These are phyloP conservation scores for Athetis lepigone DNA, from an alignment of 2,888 invertebrate genomes.

Conservation along the genomic window DNA sequence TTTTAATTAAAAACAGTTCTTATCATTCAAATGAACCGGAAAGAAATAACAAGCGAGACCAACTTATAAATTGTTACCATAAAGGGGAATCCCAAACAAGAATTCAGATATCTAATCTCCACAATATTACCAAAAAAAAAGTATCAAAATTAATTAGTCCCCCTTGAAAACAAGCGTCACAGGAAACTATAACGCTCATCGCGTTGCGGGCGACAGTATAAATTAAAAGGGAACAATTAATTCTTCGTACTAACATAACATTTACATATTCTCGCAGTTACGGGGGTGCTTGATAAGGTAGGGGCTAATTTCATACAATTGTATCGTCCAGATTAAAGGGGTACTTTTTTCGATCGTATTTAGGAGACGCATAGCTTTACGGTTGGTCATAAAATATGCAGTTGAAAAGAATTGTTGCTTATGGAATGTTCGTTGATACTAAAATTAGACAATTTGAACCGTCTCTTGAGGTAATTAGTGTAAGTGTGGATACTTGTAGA, in stretches of 20 bases:
- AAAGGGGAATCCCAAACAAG: slow-evolving; percentile 17
- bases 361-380: slow-evolving; percentile 13
- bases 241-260: slow-evolving; percentile 60
- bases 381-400: slow-evolving; percentile 31
- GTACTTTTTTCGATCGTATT: slow-evolving; percentile 38
- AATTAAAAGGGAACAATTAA: slow-evolving; percentile 69
- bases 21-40: slow-evolving; percentile 40
- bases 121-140: slow-evolving; percentile 51
- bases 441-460: too few species aligned
- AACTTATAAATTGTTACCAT: slow-evolving; percentile 9
- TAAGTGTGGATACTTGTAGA: too few species aligned
- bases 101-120: slow-evolving; percentile 37
- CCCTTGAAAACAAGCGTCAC: slow-evolving; percentile 40
- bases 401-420: too few species aligned
- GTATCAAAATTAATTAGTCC: slow-evolving; percentile 53
- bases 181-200: slow-evolving; percentile 59
- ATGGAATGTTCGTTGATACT: too few species aligned
- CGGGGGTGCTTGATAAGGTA: slow-evolving; percentile 51
- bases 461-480: too few species aligned
- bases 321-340: slow-evolving; percentile 54
- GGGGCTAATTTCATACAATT: slow-evolving; percentile 60
- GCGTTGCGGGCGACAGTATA: slow-evolving; percentile 54
- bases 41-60: slow-evolving; percentile 11
- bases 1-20: slow-evolving; percentile 15
- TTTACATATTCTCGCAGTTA: slow-evolving; percentile 65